Base-by-base conservation (phyloP, 2,888 invertebrate species). In the Polylopha cassiicola region DNA sequence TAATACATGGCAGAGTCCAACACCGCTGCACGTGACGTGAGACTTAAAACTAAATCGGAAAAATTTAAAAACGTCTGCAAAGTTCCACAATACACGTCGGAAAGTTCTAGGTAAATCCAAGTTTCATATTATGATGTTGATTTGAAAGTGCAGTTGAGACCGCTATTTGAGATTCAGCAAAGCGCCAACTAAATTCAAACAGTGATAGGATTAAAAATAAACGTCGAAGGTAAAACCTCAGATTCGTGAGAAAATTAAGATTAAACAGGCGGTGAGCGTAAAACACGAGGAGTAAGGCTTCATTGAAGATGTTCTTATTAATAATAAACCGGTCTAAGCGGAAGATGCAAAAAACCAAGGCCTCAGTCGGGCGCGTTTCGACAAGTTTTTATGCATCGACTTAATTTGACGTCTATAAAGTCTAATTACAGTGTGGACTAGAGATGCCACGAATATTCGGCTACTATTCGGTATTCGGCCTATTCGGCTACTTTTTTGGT, bases 261-360 rank as follows among this genome's bases (percentile, higher is more conserved):
- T 50, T 48, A 39, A 42, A 30, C 37, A 30, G 24, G 28, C 26
- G 28, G 21, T 17, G 39, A 31, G 30, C 24, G 31, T 34, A 24
- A 24, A 48, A 42, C 47, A 50, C 46, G n/a, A 46, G 43, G 37
- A 44, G 39, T 42, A 43, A 47, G 46, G 48, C 50, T 50, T 56
- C 52, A 52, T 47, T 53, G 46, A 44, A 43, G 48, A 51, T 34
- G 43, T 11, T 46, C 36, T 30, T 42, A 33, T 36, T 47, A 47
- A 46, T 32, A 30, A 43, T 46, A 44, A 70, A 76, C 75, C 53
- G 65, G 78, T 77, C 69, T 53, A 39, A 43, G 36, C 66, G 68
- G 75, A 71, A 66, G 64, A 61, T 58, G 67, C 66, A 62, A 68
- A 73, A 72, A 64, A 56, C 41, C 41, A 27, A 44, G 50, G 48